These are phyloP conservation scores for Pristionchus pacificus DNA, from an alignment of 1,140 invertebrate species.

Conservation along the genomic window DNA sequence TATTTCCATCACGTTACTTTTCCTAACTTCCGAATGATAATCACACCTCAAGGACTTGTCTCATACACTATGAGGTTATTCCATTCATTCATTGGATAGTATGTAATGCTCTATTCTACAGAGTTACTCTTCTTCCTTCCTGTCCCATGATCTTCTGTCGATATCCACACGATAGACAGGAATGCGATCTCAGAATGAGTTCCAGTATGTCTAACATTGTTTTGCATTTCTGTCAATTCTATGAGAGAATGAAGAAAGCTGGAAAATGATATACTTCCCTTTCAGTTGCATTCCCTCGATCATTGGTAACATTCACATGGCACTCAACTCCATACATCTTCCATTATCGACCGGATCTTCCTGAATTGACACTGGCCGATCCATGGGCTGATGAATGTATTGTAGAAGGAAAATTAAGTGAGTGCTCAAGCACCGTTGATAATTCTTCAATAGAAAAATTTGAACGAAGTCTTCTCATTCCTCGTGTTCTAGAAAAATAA, in stretches of 20 bases:
- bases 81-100: constrained; percentile 21
- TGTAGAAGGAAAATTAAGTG: constrained; percentile 52
- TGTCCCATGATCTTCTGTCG: constrained; percentile 55
- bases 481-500: too few relatives aligned
- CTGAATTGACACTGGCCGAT: constrained; percentile 46
- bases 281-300: constrained; percentile 52
- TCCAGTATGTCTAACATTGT: constrained; percentile 44
- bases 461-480: too few relatives aligned
- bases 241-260: not conserved
- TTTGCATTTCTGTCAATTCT: too few relatives aligned
- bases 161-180: constrained; percentile 50
- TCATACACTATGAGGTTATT: constrained; percentile 49
- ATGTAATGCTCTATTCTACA: constrained; percentile 25
- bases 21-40: constrained; percentile 55
- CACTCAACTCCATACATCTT: constrained; percentile 43
- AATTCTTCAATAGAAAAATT: constrained; percentile 14
- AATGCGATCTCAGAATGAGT: constrained; percentile 52
- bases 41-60: constrained; percentile 47
- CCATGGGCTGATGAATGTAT: constrained; percentile 41
- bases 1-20: constrained; percentile 55
- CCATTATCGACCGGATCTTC: constrained; percentile 34
- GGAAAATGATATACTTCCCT: not conserved
- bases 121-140: constrained; percentile 45
- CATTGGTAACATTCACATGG: constrained; percentile 47
- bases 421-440: not conserved